Evolutionary conservation across 2,113 vertebrate species (phyloP), one percentile per base, ranked within the genome.

Genomic region (Prionailurus bengalensis): DNA sequence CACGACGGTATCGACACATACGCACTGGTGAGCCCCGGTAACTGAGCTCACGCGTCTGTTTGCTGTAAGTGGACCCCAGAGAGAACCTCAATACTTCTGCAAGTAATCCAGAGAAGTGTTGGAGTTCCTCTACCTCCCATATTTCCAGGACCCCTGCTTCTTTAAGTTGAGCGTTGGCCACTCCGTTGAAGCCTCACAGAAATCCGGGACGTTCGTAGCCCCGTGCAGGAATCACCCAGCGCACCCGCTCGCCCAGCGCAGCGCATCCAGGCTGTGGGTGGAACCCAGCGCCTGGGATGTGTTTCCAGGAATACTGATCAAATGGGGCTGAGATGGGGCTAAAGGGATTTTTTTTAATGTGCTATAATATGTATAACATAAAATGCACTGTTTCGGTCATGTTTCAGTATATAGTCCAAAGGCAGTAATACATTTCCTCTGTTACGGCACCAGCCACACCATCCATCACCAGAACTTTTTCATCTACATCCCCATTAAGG

Each of bases 151-250:
- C 12, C 71, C 36, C n/a, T 23, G 31, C 5, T 66, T 85, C 79
- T 80, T 92, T 17, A 29, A 33, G 42, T 23, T 17, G 11, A 91
- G 45, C 51, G 14, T 1, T 4, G 1, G 36, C 33, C 42, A 36
- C 13, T 39, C 5, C 17, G 12, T 1, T 45, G 29, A 6, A 68
- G 27, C 8, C 16, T 15, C 13, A 2, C 0, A 9, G 63, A 65
- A 58, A 65, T 5, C 45, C 7, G 53, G 12, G 13, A 74, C 1
- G 1, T 27, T 33, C 7, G 1, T 3, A 5, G 4, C 9, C 0
- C 0, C 4, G 23, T 4, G 0, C 0, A 29, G 2, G 45, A 33
- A 31, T 51, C 45, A 7, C 15, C 42, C 10, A 15, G 12, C 14
- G 25, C 25, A 33, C 16, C 7, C 3, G 23, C 42, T 48, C 36